Conservation (phyloP, 1,140 invertebrate species). For the Lepidotrigona ventralis region DNA sequence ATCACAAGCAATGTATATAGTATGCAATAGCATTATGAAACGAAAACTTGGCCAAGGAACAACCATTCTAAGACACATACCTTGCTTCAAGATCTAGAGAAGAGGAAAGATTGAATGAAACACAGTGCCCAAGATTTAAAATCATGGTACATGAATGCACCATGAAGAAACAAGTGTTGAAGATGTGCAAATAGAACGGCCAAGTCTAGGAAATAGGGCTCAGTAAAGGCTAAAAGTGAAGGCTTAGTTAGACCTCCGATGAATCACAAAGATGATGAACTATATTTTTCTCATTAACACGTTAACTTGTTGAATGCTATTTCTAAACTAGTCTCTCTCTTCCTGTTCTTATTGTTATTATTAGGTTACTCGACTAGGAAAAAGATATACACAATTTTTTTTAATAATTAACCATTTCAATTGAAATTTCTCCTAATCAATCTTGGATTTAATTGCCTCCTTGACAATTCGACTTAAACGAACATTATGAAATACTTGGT, state of each 20-base stretch:
- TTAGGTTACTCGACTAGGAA: not conserved
- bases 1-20: not conserved
- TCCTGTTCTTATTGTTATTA: not conserved
- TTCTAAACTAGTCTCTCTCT: not conserved
- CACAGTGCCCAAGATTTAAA: not conserved
- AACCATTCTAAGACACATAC: not conserved
- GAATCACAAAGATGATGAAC: no score
- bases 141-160: not conserved
- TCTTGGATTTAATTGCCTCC: not conserved
- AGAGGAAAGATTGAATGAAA: not conserved
- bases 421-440: not conserved
- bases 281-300: not conserved
- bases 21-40: not conserved
- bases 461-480: not conserved
- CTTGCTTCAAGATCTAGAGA: not conserved
- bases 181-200: not conserved
- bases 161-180: not conserved
- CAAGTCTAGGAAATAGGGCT: not conserved
- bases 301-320: not conserved
- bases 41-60: not conserved
- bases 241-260: constrained; percentile 1
- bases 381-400: not conserved
- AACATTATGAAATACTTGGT: not conserved
- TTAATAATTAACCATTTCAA: not conserved
- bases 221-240: not conserved